A percentile compares a stretch with the other conserved stretches of the same genome.
phyloP scores from a whole-genome alignment of 2,888 invertebrate species.

The Rambutsinella grinnellia region DNA sequence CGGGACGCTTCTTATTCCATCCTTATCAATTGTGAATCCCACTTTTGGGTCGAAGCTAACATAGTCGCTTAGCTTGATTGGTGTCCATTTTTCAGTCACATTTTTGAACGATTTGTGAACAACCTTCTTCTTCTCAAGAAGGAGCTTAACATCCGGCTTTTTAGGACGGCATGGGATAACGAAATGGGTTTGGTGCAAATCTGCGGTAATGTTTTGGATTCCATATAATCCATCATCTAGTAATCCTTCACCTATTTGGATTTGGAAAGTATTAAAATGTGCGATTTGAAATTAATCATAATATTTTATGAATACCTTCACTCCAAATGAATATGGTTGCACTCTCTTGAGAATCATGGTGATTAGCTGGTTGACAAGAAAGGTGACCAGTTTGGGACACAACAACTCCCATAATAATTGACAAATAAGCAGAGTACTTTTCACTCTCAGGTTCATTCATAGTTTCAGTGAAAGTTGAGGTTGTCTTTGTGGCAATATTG shows the following conservation, averaged over 20 bases:
- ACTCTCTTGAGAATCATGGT: not conserved
- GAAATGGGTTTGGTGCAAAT: no score
- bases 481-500: no score
- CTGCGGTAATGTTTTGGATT: no score
- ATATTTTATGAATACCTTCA: slow-evolving; percentile 15
- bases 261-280: not conserved
- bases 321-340: slow-evolving; percentile 11
- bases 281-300: not conserved
- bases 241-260: not conserved
- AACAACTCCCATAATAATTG: no score
- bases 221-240: not conserved
- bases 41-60: slow-evolving; percentile 3
- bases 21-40: slow-evolving; percentile 4
- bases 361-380: not conserved
- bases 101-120: not conserved
- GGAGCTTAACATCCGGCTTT: not conserved
- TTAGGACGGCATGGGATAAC: slow-evolving; percentile 10
- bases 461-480: no score
- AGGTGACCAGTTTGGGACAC: slow-evolving; percentile 1
- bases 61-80: not conserved
- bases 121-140: slow-evolving; percentile 1
- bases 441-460: no score
- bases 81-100: no score
- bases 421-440: no score
- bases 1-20: not conserved